These are phyloP conservation scores for Notolabrus celidotus DNA, from an alignment of 2,797 vertebrate species.

Conservation along the genomic window DNA sequence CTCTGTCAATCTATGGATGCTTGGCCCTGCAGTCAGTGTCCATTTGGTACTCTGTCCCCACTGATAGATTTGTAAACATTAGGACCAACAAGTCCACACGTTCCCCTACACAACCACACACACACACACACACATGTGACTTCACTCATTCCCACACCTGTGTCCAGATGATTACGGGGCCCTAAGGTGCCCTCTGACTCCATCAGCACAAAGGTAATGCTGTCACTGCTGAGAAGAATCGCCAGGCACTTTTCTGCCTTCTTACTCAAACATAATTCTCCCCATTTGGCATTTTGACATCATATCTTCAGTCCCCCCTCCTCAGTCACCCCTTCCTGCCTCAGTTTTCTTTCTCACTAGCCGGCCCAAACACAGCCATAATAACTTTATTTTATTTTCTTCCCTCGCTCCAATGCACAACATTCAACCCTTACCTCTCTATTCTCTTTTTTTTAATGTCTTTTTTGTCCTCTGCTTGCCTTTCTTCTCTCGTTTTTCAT, in stretches of 20 bases:
- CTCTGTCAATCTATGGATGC: constrained; percentile 65
- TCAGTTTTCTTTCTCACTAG: constrained; percentile 53
- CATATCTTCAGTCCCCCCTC: constrained; percentile 68
- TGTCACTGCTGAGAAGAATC: constrained; percentile 74
- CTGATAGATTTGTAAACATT: constrained; percentile 84
- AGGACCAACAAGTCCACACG: constrained; percentile 66
- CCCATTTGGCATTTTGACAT: constrained; percentile 82
- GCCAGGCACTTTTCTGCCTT: constrained; percentile 82
- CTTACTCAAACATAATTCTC: constrained; percentile 83
- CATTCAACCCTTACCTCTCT: constrained; percentile 84
- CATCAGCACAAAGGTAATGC: constrained; percentile 87
- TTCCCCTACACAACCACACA: constrained; percentile 37
- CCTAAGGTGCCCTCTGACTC: constrained; percentile 77
- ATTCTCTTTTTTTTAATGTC: constrained; percentile 80
- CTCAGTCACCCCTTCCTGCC: constrained; percentile 44
- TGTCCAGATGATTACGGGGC: constrained; percentile 77
- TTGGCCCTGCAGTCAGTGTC: constrained; percentile 81
- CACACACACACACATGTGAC: constrained; percentile 35
- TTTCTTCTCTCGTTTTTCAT: constrained; percentile 85
- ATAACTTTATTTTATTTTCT: constrained; percentile 87
- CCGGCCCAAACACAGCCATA: constrained; percentile 72
- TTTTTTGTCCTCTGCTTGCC: constrained; percentile 81
- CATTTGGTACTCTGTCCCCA: constrained; percentile 78
- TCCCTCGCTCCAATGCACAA: constrained; percentile 78
- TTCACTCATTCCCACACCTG: constrained; percentile 48